Base-by-base conservation (phyloP, 2,113 vertebrate genomes). In the Hydrolagus affinis region DNA sequence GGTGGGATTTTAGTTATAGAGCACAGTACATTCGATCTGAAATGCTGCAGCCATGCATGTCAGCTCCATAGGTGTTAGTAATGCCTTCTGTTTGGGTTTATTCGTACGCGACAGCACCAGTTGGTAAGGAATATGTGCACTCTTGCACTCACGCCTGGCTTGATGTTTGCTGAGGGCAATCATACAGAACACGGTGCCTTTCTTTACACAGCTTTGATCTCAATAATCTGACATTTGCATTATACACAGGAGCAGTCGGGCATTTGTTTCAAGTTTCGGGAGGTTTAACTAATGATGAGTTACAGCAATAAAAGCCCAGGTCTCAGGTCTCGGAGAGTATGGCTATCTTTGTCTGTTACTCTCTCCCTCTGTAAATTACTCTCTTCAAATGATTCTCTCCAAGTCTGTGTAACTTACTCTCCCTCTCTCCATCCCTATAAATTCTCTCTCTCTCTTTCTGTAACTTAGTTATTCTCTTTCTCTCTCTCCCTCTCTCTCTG, bases 181-280 rank as follows among this genome's bases (percentile, higher is more conserved):
- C 8, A 14, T 66, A 30, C 78, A 83, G 25, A 66, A 68, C 23
- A 21, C 15, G 10, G 19, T 28, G 17, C 9, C 15, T 83, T 83
- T 62, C 19, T 19, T 28, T 83, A 28, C 11, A 68, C 66, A 9
- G 78, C 78, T 66, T 68, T 62, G 66, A 66, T 83, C 66, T 66
- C 78, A 60, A 83, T 68, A 66, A 83, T 68, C 14, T 83, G 62
- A 83, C 62, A 83, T 66, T 83, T 83, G 28, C 78, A 66, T 32
- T 62, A 78, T 7, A 56, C 21, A 59, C 74, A 62, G 28, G 76
- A 28, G 7, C 75, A 59, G 77, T 75, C 73, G 56, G n/a, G 77
- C 77, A 80, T 64, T 66, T 83, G 78, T 83, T 83, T 83, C 28
- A 28, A 78, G 78, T 32, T 83, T 32, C 78, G 11, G 78, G 66